Base-by-base conservation (phyloP, 2,113 vertebrate species). In the Syngnathus floridae region DNA sequence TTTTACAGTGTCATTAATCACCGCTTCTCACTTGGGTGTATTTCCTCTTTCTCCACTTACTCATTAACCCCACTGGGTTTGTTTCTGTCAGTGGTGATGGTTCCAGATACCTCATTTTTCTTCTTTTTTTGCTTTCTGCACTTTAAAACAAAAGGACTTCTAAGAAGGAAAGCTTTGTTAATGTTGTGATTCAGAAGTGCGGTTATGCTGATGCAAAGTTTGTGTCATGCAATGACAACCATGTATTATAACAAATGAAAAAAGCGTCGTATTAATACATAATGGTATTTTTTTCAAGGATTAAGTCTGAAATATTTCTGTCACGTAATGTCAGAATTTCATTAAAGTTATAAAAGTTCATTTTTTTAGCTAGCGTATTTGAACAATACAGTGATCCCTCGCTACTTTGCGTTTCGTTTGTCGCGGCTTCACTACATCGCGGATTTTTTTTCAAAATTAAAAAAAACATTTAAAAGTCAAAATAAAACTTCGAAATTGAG, bases 41-140 rank as follows among this genome's bases (percentile, higher is more conserved):
- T 87, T 90, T 91, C 90, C 90, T 83, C 87, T 90, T 89, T 89
- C 84, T 82, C 72, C 74, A 52, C 82, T 87, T 73, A 90, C 82
- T 89, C 78, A 91, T 90, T 91, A 90, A 91, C 85, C 72, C 66
- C 46, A 10, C 48, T 3, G 48, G 51, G 62, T 67, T 84, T 74
- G 62, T 67, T 84, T 74, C 56, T 56, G 69, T 60, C 69, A 61
- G 22, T 66, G 57, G 65, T 45, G 49, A 69, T 56, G 60, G 52
- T 3, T 41, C 4, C 31, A 46, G 70, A 81, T 59, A 19, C 72
- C 17, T 62, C n/a, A 48, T 63, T 69, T 75, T 61, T 11, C 21
- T 40, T 59, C 31, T 40, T 59, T 61, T 66, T 75, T n/a, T 58
- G 13, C 31, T 57, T 59, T 11, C 11, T 59, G 52, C 56, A 43